phyloP scores from a whole-genome alignment of 2,113 vertebrate genomes.

The Calonectris borealis region DNA sequence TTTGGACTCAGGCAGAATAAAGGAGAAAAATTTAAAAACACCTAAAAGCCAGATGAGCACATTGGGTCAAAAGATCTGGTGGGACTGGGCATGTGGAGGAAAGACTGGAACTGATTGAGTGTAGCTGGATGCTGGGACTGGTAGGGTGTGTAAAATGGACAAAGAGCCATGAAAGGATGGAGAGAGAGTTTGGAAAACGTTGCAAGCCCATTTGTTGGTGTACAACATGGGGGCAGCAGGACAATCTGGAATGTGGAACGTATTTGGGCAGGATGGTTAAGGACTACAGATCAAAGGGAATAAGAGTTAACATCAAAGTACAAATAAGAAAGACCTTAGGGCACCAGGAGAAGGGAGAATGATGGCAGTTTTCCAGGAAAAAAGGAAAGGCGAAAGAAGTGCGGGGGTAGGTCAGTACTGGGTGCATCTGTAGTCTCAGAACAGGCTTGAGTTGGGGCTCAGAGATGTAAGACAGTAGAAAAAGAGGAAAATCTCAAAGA shows the following conservation, averaged over 20 bases:
- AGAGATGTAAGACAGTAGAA: background rate
- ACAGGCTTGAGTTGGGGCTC: background rate
- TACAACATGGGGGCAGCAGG: background rate
- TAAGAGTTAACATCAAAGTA: background rate
- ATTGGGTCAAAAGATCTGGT: background rate
- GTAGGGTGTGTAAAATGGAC: background rate
- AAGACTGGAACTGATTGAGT: background rate
- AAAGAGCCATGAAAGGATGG: background rate
- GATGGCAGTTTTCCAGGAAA: background rate
- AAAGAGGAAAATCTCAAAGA: background rate
- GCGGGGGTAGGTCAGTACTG: background rate
- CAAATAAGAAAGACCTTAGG: background rate
- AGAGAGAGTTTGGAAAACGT: background rate
- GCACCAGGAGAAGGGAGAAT: background rate
- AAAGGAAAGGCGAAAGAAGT: background rate
- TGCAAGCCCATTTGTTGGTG: background rate
- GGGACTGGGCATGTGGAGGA: background rate
- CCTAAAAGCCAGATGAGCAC: background rate
- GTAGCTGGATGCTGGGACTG: background rate
- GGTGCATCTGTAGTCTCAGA: fast-evolving
- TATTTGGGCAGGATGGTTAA: background rate
- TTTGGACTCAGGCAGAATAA: background rate
- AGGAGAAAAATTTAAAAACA: background rate
- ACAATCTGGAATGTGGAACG: background rate
- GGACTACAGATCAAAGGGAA: background rate